phyloP scores from a whole-genome alignment of 2,113 vertebrate species.

The Nannospalax galili region DNA sequence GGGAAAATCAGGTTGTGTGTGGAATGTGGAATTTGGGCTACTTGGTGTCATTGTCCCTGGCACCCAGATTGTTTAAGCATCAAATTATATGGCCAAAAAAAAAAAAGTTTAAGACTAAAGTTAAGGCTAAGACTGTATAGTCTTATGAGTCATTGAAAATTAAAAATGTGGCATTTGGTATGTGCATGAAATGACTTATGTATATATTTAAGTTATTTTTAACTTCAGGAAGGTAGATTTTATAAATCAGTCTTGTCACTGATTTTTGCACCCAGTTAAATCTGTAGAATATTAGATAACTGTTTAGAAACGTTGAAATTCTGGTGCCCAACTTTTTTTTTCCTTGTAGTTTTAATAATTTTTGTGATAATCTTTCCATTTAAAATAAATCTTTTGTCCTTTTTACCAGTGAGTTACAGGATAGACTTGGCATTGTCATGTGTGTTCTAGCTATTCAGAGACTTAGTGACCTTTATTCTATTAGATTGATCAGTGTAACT shows the following conservation, averaged over 20 bases:
- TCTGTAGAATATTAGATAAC: background rate
- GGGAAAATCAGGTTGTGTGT: background rate
- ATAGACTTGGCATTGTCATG: constrained; percentile 1
- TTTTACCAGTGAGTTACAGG: constrained; percentile 41
- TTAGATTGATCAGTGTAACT: background rate
- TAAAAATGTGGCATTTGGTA: background rate
- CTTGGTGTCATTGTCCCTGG: background rate
- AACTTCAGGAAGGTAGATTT: constrained; percentile 23
- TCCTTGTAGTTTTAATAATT: background rate
- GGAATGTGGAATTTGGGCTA: background rate
- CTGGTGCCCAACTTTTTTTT: background rate
- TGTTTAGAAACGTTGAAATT: constrained; percentile 50
- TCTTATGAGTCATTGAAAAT: background rate
- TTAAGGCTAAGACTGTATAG: background rate
- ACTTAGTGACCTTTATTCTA: constrained; percentile 25
- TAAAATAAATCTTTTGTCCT: background rate
- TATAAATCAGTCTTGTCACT: background rate
- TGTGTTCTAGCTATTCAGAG: constrained; percentile 30
- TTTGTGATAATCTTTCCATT: too few relatives aligned
- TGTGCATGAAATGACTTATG: background rate
- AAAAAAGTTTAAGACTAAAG: constrained; percentile 15
- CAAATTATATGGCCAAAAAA: background rate
- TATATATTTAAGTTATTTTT: background rate
- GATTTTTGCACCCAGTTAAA: background rate
- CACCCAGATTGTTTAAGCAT: background rate